Evolutionary conservation across 2,888 invertebrate species (phyloP), one percentile per base, ranked within the genome.

Genomic region (Parnassius orleans): DNA sequence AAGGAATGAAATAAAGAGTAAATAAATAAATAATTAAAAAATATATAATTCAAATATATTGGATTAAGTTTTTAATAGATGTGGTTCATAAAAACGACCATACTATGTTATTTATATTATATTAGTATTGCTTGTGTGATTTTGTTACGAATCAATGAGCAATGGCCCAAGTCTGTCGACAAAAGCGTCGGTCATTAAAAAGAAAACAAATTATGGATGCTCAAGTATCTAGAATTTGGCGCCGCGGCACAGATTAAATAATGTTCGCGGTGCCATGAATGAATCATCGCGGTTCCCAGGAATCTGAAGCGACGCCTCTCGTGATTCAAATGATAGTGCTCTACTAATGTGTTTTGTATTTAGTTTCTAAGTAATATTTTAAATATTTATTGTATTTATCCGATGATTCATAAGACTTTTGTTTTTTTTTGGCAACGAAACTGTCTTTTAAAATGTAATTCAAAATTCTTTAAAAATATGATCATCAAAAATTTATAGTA

Each of bases 271-370:
- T 10, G 56, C 42, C 53, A 53, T 67, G 70, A 19, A 33, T 33
- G 33, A 63, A 43, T 74, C 73, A 75, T 56, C 14, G 59, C 14
- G 55, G 57, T 64, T 68, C 60, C 57, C 63, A 53, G 61, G 71
- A 74, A 74, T 60, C 69, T 69, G 69, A 69, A 71, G 66, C 55
- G 53, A 65, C 50, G 64, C 61, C 63, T 69, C 65, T 63, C 62
- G 65, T 74, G 73, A 73, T 65, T 73, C 72, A 70, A 71, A 65
- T 60, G 56, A 64, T 61, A 61, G 56, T 42, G 60, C 65, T 64
- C 61, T 66, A 55, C 44, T 15, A 33, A 57, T 57, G 33, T 47
- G 51, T 12, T 19, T 63, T 33, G 41, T 14, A 14, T 55, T 7
- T 50, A 33, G 11, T 19, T 58, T 54, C 53, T 54, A 54, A 51